Base-by-base conservation (phyloP, 2,113 vertebrate species). In the Syngnathoides biaculeatus region DNA sequence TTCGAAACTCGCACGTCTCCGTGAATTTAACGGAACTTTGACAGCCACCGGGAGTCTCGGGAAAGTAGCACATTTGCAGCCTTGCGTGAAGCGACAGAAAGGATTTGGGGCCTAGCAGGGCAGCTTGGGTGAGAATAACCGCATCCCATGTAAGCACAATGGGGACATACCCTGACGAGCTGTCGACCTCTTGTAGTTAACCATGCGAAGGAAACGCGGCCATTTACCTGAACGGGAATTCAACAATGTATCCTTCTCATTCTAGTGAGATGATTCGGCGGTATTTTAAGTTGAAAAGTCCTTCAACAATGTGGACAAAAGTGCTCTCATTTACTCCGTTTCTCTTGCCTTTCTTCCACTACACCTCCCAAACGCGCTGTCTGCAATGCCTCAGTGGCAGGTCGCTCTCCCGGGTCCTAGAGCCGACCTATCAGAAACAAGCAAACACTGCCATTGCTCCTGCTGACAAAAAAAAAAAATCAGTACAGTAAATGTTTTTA, bases 291-390 rank as follows among this genome's bases (percentile, higher is more conserved):
- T 85, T 82, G 90, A 86, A 83, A 84, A 86, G 87, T 92, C 90
- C 92, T 88, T 89, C 71, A 86, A 91, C 85, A 91, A 90, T 84
- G 75, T 92, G 88, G 84, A 80, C 86, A 89, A 85, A 90, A 92
- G 87, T 88, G 89, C 84, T 90, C 90, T 91, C 90, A 92, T 92
- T 92, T 84, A 92, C 89, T 92, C 88, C 87, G 89, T 89, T 85
- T 91, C 90, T 89, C 82, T 90, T 84, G 89, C 90, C 86, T 91
- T 90, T 91, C 90, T 91, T 91, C 89, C 89, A 92, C 91, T 91
- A 88, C 90, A 90, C 90, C 92, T 92, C 89, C 90, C 91, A 84
- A 89, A 88, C 89, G 90, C 81, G 81, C 85, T 79, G 86, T 84
- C 90, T 89, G 90, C 86, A 84, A 74, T 83, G 90, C 84, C 87